Conservation (phyloP, 2,888 invertebrate species). For the Leptinotarsa peninsularis region DNA sequence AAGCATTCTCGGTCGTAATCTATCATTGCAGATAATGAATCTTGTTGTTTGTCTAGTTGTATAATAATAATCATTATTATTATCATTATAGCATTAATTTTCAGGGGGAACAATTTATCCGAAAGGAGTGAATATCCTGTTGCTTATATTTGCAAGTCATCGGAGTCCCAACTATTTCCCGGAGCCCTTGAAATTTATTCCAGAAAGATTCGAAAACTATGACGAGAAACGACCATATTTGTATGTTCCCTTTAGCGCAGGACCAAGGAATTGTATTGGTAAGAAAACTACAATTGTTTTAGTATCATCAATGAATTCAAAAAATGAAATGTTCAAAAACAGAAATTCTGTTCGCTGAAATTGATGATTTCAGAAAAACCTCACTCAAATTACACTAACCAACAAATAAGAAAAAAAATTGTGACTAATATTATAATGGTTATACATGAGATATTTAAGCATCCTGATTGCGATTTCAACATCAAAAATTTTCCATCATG, state of each 20-base stretch:
- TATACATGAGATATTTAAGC: too few species aligned
- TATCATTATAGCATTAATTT: conserved; percentile 28
- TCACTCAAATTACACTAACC: too few species aligned
- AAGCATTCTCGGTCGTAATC: too few species aligned
- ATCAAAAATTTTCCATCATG: too few species aligned
- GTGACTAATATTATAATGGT: too few species aligned
- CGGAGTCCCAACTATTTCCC: conserved; percentile 68
- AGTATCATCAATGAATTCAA: neutral
- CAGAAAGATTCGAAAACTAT: conserved; percentile 69
- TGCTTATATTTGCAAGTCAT: conserved; percentile 68
- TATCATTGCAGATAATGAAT: too few species aligned
- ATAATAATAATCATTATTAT: neutral
- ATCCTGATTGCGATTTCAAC: too few species aligned
- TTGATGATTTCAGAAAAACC: too few species aligned
- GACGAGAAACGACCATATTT: conserved; percentile 67
- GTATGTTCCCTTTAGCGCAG: conserved; percentile 75
- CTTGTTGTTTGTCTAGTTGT: too few species aligned
- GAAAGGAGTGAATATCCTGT: conserved; percentile 63
- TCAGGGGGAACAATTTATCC: conserved; percentile 54
- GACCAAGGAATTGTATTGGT: conserved; percentile 71
- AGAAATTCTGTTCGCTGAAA: too few species aligned
- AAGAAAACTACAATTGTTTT: neutral
- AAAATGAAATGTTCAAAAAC: too few species aligned
- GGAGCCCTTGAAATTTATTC: conserved; percentile 69
- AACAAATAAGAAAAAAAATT: too few species aligned